Evolutionary conservation across 2,113 vertebrate genomes (phyloP), one percentile per base, ranked within the genome.

Genomic region (Euleptes europaea): DNA sequence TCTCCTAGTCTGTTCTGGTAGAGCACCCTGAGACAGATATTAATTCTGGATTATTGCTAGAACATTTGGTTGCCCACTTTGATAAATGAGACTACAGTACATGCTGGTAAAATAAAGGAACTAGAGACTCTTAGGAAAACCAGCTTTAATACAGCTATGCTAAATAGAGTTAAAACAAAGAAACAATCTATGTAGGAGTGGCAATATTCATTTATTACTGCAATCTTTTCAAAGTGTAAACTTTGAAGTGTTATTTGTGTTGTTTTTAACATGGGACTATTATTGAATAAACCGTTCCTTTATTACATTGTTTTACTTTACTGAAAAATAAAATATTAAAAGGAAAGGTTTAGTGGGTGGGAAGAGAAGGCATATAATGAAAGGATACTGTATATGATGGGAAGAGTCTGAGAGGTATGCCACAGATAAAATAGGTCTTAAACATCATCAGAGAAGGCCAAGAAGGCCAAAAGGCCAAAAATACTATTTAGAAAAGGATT

Each of bases 381-480:
- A 81, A 1, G 31, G 70, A 57, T 74, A 83, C 19, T 78, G 14
- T 35, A 10, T n/a, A 88, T 78, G 21, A 28, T 70, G 28, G 11
- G 17, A 88, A 87, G 49, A 82, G 38, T 83, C 91, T 51, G 3
- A 86, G 88, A 49, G 5, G 5, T 69, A 17, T 80, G 7, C 38
- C 66, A 87, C 49, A 35, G 69, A 76, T 84, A 91, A 90, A 86
- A 15, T 86, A 84, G 76, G 77, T 84, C 42, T 90, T 78, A 73
- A 60, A 82, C 28, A 70, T 73, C 11, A 47, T 70, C 78, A 78
- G 23, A 84, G 42, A n/a, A 33, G 71, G 21, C 35, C 38, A 81
- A 84, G 42, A n/a, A 33, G 71, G 21, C 35, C 38, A 81, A 63
- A 38, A 90, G 87, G 79, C 83, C 82, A 83, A 84, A 77, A 74